Conservation (phyloP, 1,140 invertebrate genomes). For the Rhopalosiphum padi region DNA sequence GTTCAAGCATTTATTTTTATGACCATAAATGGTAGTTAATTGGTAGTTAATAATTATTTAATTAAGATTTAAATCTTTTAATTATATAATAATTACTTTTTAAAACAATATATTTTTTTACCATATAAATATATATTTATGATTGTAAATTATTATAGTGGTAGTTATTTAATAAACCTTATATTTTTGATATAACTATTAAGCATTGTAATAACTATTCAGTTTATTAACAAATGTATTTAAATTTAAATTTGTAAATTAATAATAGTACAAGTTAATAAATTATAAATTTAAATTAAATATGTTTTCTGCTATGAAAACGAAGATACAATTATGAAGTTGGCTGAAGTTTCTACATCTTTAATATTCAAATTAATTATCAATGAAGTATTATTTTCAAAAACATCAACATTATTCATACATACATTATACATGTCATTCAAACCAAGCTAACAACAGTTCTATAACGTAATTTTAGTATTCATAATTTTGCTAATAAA, state of each 20-base stretch:
- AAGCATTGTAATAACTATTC: not conserved
- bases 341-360: constrained; percentile 21
- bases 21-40: not conserved
- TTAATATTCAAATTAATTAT: not conserved
- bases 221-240: not conserved
- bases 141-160: not conserved
- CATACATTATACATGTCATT: not conserved
- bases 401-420: not conserved
- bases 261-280: not conserved
- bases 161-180: not conserved
- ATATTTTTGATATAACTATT: not conserved
- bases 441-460: not conserved
- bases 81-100: not conserved
- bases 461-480: not conserved
- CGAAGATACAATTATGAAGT: not conserved
- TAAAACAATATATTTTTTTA: not conserved
- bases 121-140: not conserved
- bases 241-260: not conserved
- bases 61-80: not conserved
- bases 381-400: not conserved
- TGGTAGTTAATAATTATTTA: not conserved
- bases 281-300: not conserved
- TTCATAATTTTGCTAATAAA: not conserved
- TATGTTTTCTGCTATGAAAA: not conserved
- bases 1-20: not conserved